Conservation (phyloP, 2,113 vertebrate genomes). For the Malurus elegans region DNA sequence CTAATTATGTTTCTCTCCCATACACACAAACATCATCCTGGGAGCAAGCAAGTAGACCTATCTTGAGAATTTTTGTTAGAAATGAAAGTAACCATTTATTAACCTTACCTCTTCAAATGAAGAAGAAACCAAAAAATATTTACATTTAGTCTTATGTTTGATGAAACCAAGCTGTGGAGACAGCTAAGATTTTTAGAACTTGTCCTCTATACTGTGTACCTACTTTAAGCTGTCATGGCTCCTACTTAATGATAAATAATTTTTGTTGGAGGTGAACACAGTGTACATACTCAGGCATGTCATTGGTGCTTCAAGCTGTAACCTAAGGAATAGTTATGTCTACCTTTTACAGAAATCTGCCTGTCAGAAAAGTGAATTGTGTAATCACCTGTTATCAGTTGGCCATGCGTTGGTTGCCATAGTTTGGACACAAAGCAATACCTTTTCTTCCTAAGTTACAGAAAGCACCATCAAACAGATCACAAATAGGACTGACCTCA, state of each 20-base stretch:
- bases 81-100: constrained; percentile 26
- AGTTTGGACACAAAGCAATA: not conserved
- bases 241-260: not conserved
- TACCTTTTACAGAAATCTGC: not conserved
- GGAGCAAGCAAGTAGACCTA: constrained; percentile 22
- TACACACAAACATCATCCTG: constrained; percentile 48
- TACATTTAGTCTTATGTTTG: not conserved
- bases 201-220: not conserved
- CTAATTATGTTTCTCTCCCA: constrained; percentile 24
- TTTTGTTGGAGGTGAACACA: not conserved
- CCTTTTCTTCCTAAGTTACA: not conserved
- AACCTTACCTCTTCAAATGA: not conserved
- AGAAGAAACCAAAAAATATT: not conserved
- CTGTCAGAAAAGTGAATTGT: not conserved
- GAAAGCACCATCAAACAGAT: not conserved
- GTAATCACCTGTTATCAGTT: not conserved
- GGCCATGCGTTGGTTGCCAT: not conserved
- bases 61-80: not conserved
- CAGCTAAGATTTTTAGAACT: not conserved
- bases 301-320: not conserved
- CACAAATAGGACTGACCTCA: not conserved
- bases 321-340: not conserved
- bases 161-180: not conserved
- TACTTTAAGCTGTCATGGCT: not conserved
- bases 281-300: not conserved